A percentile compares a stretch with the other conserved stretches of the same genome.
Conservation (phyloP, 2,113 vertebrate genomes). For the Lepidothrix coronata region DNA sequence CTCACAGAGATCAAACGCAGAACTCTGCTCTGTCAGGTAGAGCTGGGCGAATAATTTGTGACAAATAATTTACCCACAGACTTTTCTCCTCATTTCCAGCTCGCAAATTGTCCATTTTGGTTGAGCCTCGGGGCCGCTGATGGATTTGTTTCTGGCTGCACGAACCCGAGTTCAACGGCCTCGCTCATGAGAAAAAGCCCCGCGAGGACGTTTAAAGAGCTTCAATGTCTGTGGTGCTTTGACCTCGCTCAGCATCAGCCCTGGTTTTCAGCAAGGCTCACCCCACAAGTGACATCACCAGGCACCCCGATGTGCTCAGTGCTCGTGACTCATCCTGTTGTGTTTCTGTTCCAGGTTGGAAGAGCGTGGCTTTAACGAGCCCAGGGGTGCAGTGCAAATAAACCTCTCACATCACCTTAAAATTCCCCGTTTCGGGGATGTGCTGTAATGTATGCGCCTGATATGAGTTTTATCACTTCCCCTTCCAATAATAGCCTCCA, state of each 20-base stretch:
- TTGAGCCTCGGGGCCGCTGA: background rate
- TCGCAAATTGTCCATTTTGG: background rate
- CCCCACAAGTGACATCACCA: background rate
- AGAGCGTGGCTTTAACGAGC: background rate
- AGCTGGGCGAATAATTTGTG: conserved; percentile 53
- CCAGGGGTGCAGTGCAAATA: background rate
- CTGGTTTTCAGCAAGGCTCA: background rate
- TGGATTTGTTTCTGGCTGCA: conserved; percentile 20
- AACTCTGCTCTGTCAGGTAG: conserved; percentile 64
- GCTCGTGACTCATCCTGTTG: background rate
- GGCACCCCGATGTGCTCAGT: rapidly evolving
- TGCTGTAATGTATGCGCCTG: background rate
- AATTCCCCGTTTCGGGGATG: background rate
- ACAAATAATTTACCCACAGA: conserved; percentile 64
- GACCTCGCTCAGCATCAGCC: background rate
- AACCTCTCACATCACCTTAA: background rate
- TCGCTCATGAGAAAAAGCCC: background rate
- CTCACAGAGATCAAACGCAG: conserved; percentile 59
- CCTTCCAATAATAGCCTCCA: background rate
- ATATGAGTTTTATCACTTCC: background rate
- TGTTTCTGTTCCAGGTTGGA: background rate
- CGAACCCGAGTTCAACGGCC: background rate
- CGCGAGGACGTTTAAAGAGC: background rate
- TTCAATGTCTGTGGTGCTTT: background rate
- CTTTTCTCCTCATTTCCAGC: conserved; percentile 37